These are phyloP conservation scores for Tauraco hartlaubi DNA, from an alignment of 2,797 vertebrate species.

Conservation along the genomic window DNA sequence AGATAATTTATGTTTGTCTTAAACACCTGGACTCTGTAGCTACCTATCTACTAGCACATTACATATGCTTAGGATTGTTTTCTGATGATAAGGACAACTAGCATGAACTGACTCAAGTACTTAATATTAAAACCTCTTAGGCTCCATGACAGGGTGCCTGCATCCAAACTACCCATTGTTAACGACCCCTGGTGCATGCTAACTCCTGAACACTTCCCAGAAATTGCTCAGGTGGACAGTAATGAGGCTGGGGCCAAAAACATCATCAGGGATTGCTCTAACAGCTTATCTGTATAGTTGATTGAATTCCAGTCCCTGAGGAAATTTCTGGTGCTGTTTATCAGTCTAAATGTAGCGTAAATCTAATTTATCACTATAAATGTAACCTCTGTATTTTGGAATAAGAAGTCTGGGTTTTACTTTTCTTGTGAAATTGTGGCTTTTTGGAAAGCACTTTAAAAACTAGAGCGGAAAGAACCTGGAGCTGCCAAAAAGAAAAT, in stretches of 20 bases:
- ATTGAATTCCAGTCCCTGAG: neutral
- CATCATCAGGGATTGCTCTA: neutral
- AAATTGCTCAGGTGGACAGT: neutral
- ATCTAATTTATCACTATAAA: neutral
- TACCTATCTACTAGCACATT: neutral
- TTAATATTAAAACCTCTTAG: neutral
- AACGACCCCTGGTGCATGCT: neutral
- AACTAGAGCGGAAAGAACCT: neutral
- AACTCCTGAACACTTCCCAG: neutral
- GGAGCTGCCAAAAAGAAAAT: neutral
- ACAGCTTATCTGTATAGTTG: neutral
- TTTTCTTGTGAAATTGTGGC: neutral
- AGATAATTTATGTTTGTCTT: neutral
- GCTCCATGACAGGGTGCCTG: neutral
- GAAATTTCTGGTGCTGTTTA: neutral
- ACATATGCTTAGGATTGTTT: neutral
- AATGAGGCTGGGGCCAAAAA: neutral
- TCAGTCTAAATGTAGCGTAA: neutral
- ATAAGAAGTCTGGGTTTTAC: neutral
- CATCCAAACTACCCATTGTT: neutral
- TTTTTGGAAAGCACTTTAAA: neutral
- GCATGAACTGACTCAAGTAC: neutral
- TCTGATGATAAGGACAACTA: neutral
- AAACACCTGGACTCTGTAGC: neutral
- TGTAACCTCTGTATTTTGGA: neutral